A percentile compares a stretch with the other conserved stretches of the same genome.
phyloP scores from a whole-genome alignment of 1,140 invertebrate species.

The fruit fly (Drosophila melanogaster) region DNA sequence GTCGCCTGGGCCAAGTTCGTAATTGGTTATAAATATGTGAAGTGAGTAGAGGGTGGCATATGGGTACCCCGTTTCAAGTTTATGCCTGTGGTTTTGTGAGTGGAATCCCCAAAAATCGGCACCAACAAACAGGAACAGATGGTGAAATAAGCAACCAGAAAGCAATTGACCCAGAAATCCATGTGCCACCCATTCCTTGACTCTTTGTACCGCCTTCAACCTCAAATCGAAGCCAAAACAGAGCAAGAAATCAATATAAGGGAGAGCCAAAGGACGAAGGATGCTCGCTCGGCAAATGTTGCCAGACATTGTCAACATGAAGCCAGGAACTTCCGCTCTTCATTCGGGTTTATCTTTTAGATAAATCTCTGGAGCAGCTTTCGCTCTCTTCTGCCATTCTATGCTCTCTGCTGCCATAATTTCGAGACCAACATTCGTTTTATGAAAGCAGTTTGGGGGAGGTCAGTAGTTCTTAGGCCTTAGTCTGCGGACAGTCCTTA shows the following conservation, averaged over 20 bases:
- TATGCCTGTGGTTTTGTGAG: constrained; percentile 24
- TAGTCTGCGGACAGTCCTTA: constrained; percentile 19
- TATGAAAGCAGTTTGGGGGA: constrained; percentile 11
- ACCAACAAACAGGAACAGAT: constrained; percentile 4
- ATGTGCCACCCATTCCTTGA: not conserved
- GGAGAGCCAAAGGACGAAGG: constrained; percentile 1
- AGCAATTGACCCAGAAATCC: constrained; percentile 48
- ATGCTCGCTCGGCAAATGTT: constrained; percentile 23
- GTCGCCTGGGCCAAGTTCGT: constrained; percentile 30
- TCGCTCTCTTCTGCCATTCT: constrained; percentile 10
- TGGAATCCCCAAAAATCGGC: not conserved
- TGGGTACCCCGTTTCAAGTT: not conserved
- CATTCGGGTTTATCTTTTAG: constrained; percentile 1
- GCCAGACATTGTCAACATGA: constrained; percentile 26
- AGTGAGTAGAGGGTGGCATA: not conserved
- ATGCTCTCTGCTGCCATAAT: constrained; percentile 47
- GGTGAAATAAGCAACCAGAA: constrained; percentile 11
- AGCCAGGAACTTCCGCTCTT: constrained; percentile 27
- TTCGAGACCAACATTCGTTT: constrained; percentile 17
- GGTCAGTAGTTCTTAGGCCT: constrained; percentile 21
- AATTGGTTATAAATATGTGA: constrained; percentile 37
- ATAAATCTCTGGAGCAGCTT: constrained; percentile 32
- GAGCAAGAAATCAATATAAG: constrained; percentile 49
- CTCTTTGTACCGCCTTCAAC: constrained; percentile 2
- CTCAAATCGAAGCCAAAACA: constrained; percentile 41